Evolutionary conservation across 2,888 invertebrate genomes (phyloP), one percentile per base, ranked within the genome.

Genomic region (Microdon myrmicae): DNA sequence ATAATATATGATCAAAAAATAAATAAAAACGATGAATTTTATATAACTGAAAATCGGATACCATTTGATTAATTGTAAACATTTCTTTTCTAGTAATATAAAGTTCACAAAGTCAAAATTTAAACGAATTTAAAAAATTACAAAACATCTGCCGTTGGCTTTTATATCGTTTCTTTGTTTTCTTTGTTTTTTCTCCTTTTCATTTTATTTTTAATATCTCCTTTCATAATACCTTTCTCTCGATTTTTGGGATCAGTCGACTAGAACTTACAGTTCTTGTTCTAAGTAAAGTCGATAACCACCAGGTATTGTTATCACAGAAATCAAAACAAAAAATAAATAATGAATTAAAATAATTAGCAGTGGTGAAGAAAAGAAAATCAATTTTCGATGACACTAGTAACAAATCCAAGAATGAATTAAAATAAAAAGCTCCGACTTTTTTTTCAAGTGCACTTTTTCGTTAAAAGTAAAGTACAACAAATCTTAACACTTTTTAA

Each of bases 141-240:
- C 26, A 61, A 69, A 54, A 69, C 70, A 69, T 60, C 71, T 76
- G 75, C 73, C 75, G 72, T 76, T 78, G 76, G 76, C 75, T 77
- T 73, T 73, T 72, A 68, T 61, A n/a, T 34, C 16, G n/a, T n/a
- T n/a, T n/a, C 10, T 48, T 47, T 32, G 12, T 34, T 54, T 29
- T 31, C 39, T 31, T 29, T 9, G 12, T n/a, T 44, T 10, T 13
- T 48, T 23, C 44, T 44, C 23, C 26, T 55, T 39, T 56, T 19
- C 13, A n/a, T n/a, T n/a, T n/a, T n/a, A n/a, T n/a, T n/a, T n/a
- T n/a, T n/a, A n/a, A n/a, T n/a, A n/a, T n/a, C n/a, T n/a, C n/a
- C n/a, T n/a, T n/a, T n/a, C n/a, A n/a, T n/a, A n/a, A n/a, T n/a
- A n/a, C n/a, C n/a, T n/a, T n/a, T n/a, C n/a, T n/a, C n/a, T n/a